Conservation (phyloP, 2,888 invertebrate genomes). For the Sericinus montela region DNA sequence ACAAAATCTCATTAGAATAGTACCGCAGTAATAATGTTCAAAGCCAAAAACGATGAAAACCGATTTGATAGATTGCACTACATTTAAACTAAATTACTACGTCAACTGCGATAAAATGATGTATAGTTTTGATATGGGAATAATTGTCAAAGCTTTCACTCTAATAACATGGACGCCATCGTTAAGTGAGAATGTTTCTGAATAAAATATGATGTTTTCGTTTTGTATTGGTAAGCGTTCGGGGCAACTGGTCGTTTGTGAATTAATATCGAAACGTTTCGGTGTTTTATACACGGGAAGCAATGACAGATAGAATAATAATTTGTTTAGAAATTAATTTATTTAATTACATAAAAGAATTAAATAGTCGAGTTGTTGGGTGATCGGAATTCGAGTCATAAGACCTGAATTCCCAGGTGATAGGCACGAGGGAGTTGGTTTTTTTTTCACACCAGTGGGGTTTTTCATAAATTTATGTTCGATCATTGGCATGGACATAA, state of each 20-base stretch:
- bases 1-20: not conserved
- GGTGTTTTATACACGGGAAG: too few species aligned
- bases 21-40: not conserved
- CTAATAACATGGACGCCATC: constrained; percentile 10
- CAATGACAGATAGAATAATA: too few species aligned
- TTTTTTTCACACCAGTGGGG: too few species aligned
- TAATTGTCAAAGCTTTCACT: constrained; percentile 19
- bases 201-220: constrained; percentile 19
- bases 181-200: constrained; percentile 9
- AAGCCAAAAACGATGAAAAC: constrained; percentile 10
- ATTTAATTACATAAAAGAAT: too few species aligned
- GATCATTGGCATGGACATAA: too few species aligned
- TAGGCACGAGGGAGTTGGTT: too few species aligned
- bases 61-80: constrained; percentile 5
- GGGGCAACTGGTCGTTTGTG: not conserved
- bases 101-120: constrained; percentile 10
- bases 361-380: too few species aligned
- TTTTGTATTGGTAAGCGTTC: not conserved
- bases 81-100: constrained; percentile 17
- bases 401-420: too few species aligned
- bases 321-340: too few species aligned
- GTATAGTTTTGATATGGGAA: constrained; percentile 21
- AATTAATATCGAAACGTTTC: too few species aligned
- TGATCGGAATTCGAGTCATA: too few species aligned
- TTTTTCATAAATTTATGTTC: too few species aligned